Conservation (phyloP, 2,113 vertebrate genomes). For the Cairina moschata region DNA sequence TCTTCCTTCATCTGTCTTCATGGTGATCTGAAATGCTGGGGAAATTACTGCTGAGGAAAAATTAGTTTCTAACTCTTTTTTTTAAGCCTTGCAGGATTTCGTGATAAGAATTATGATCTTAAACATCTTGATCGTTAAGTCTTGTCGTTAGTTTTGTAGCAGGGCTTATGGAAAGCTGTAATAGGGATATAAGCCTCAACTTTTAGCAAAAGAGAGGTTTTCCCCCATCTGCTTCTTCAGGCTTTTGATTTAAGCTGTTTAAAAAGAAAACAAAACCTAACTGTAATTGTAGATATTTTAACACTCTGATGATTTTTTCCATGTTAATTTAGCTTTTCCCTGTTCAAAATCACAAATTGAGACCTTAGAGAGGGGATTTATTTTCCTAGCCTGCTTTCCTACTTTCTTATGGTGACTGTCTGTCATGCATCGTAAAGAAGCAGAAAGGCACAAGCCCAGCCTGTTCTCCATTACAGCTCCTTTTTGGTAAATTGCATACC, state of each 20-base stretch:
- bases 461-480: not conserved
- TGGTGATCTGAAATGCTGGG: not conserved
- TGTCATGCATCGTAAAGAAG: not conserved
- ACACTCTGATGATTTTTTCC: slow-evolving; percentile 7
- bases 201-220: not conserved
- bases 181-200: not conserved
- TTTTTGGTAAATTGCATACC: not conserved
- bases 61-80: not conserved
- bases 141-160: not conserved
- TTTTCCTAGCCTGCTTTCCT: slow-evolving; percentile 20
- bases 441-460: not conserved
- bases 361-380: not conserved
- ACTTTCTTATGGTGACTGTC: not conserved
- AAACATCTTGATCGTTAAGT: not conserved
- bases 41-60: not conserved
- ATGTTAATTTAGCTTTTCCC: slow-evolving; percentile 35
- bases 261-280: slow-evolving; percentile 42
- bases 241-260: slow-evolving; percentile 36
- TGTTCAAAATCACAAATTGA: not conserved
- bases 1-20: slow-evolving; percentile 17
- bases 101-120: not conserved
- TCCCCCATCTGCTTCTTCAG: slow-evolving; percentile 19
- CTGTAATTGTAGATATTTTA: slow-evolving; percentile 43
- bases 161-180: not conserved
- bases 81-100: not conserved